Evolutionary conservation across 2,888 invertebrate species (phyloP).

Genomic region (Microctonus hyperodae): DNA sequence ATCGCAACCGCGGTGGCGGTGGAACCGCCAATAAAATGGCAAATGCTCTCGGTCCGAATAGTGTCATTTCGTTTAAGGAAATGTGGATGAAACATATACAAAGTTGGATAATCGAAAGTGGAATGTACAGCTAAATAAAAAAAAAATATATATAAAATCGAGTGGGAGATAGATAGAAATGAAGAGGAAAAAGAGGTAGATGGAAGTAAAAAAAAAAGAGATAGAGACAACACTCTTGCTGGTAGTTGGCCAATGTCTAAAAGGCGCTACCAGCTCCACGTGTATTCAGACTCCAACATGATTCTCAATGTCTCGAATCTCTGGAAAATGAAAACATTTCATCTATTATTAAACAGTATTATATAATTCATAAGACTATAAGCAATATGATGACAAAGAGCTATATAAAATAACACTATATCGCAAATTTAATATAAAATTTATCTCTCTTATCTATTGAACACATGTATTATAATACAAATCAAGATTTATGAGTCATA

Average conservation of each 20-base stretch:
- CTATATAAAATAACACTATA: not conserved
- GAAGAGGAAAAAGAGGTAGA: constrained; percentile 32
- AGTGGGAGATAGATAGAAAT: not conserved
- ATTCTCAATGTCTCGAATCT: constrained; percentile 49
- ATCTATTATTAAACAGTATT: not conserved
- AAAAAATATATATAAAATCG: not conserved
- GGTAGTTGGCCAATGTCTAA: constrained; percentile 48
- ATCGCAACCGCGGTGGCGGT: constrained; percentile 46
- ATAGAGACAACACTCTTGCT: constrained; percentile 40
- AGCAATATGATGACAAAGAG: not conserved
- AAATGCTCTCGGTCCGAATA: constrained; percentile 52
- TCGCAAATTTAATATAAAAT: not conserved
- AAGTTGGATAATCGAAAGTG: constrained; percentile 43
- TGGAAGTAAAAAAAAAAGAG: constrained; percentile 44
- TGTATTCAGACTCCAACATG: constrained; percentile 51
- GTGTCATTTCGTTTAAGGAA: constrained; percentile 54
- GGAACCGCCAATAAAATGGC: constrained; percentile 46
- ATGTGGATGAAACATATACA: constrained; percentile 45
- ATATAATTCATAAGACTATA: not conserved
- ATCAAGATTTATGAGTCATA: not conserved
- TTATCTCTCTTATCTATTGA: not conserved
- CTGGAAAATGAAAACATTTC: constrained; percentile 43
- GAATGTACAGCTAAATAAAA: constrained; percentile 26
- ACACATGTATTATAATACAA: not conserved
- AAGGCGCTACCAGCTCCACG: constrained; percentile 54